These are phyloP conservation scores for Stenchaetothrips biformis DNA, from an alignment of 2,888 invertebrate genomes.

Conservation along the genomic window DNA sequence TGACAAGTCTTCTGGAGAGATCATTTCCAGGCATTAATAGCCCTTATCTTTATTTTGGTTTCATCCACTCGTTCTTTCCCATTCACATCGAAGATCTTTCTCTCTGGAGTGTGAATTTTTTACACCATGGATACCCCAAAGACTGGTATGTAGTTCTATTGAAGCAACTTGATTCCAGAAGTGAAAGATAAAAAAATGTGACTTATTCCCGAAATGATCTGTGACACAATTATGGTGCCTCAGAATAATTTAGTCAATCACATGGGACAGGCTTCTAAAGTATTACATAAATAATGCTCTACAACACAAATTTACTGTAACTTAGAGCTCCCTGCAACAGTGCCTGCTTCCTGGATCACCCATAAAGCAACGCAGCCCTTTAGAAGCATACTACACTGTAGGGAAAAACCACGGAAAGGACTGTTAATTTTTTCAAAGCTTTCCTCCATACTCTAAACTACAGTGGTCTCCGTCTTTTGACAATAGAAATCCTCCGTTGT, in stretches of 20 bases:
- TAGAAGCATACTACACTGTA: no score
- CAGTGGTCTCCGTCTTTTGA: no score
- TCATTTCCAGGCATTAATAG: background rate
- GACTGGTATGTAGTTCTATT: background rate
- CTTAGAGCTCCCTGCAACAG: no score
- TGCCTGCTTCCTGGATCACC: background rate
- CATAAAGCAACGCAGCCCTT: background rate
- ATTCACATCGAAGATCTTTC: slow-evolving; percentile 7
- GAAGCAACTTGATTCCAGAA: background rate
- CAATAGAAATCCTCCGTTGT: no score
- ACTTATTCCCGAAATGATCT: background rate
- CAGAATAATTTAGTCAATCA: background rate
- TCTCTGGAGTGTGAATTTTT: background rate
- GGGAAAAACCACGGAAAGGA: no score
- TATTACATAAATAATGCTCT: no score
- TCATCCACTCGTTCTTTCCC: background rate
- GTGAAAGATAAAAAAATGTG: background rate
- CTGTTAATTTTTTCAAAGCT: no score
- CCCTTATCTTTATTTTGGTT: background rate
- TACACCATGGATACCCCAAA: background rate
- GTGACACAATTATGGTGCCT: no score
- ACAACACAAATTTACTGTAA: background rate
- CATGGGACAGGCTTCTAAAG: background rate
- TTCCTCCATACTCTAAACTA: no score
- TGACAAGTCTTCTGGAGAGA: background rate